Percentiles rank a stretch among this genome's conserved stretches.
Evolutionary conservation across 2,113 vertebrate genomes (phyloP).

Genomic region (Stigmatopora argus): DNA sequence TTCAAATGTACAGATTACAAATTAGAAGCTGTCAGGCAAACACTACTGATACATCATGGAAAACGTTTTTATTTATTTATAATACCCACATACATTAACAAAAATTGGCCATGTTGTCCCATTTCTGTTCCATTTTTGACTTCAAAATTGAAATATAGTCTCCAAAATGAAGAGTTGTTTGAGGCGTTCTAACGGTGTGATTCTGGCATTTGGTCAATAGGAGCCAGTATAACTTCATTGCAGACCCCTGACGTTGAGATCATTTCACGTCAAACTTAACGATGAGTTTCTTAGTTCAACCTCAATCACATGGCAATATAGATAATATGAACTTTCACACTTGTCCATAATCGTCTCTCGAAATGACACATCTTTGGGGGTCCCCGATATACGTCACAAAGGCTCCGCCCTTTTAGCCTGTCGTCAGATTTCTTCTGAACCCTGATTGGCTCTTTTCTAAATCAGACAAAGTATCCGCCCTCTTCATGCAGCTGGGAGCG

Average conservation of each 20-base stretch:
- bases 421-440: neutral
- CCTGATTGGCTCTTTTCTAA: conserved; percentile 30
- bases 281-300: too few relatives aligned
- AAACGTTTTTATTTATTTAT: too few relatives aligned
- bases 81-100: too few relatives aligned
- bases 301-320: too few relatives aligned
- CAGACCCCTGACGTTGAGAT: neutral
- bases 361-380: conserved; percentile 6
- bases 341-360: neutral
- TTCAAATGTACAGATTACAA: too few relatives aligned
- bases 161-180: neutral
- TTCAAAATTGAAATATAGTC: neutral
- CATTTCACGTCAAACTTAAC: neutral
- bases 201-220: conserved; percentile 31
- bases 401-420: conserved; percentile 12
- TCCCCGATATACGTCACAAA: conserved; percentile 36
- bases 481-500: conserved; percentile 20
- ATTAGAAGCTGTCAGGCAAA: too few relatives aligned
- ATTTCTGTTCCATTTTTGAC: too few relatives aligned
- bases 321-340: neutral
- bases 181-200: conserved; percentile 7
- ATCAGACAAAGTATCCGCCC: conserved; percentile 17
- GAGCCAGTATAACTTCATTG: conserved; percentile 18
- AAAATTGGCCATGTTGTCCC: too few relatives aligned
- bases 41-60: too few relatives aligned